These are phyloP conservation scores for Typhlomys cinereus DNA, from an alignment of 2,113 vertebrate species.

Conservation along the genomic window DNA sequence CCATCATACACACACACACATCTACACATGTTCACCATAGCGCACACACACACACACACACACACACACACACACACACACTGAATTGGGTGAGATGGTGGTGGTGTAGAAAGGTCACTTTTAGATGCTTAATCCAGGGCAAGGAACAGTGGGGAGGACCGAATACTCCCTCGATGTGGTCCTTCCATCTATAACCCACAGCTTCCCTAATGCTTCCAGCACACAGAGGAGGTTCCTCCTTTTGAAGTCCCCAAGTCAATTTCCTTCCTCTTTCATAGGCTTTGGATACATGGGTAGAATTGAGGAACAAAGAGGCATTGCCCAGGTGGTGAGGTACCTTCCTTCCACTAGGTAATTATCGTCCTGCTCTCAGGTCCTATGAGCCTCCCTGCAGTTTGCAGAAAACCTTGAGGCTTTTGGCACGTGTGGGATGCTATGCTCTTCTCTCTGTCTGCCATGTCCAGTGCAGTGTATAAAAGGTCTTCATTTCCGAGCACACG, in stretches of 20 bases:
- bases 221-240: not conserved
- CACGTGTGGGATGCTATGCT: not conserved
- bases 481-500: too few species aligned
- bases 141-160: too few species aligned
- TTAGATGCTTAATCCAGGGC: too few species aligned
- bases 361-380: not conserved
- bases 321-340: not conserved
- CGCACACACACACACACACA: too few species aligned
- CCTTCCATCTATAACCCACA: rapidly evolving
- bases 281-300: not conserved
- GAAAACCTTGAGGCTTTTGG: not conserved
- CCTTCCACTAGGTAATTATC: not conserved
- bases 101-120: not conserved
- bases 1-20: too few species aligned
- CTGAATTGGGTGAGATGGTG: not conserved
- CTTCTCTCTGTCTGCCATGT: not conserved
- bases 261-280: not conserved
- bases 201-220: not conserved
- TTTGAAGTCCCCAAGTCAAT: not conserved
- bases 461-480: not conserved
- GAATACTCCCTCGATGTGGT: too few species aligned
- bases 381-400: not conserved
- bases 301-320: not conserved
- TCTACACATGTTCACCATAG: too few species aligned
- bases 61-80: too few species aligned